Percentiles rank a stretch among this genome's conserved stretches.
Conservation (phyloP, 92 coral and sea anemone species). For the Isaurus tuberculatus region DNA sequence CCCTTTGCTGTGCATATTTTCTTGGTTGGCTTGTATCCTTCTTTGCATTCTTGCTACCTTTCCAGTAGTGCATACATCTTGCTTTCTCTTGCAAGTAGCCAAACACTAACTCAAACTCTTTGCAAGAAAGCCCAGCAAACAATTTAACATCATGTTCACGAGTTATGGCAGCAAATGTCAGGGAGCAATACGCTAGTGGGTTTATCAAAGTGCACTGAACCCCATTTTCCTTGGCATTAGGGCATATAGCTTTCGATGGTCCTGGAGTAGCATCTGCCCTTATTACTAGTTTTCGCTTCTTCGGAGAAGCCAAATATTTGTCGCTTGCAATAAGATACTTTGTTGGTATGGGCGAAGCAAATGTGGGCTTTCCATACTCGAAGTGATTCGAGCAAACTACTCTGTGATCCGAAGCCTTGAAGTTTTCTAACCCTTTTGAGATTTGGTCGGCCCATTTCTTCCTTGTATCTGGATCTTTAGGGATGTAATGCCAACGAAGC, state of each 20-base stretch:
- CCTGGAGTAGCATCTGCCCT: constrained; percentile 5
- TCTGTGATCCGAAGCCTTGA: constrained; percentile 33
- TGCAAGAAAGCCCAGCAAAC: not conserved
- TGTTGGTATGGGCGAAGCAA: constrained; percentile 51
- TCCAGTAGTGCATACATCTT: constrained; percentile 31
- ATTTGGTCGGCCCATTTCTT: constrained; percentile 35
- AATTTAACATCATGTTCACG: not conserved
- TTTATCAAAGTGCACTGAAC: constrained; percentile 25
- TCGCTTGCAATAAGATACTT: constrained; percentile 46
- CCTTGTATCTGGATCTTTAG: constrained; percentile 49
- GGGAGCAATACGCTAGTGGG: constrained; percentile 32
- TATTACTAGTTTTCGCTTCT: constrained; percentile 31
- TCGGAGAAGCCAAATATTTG: constrained; percentile 7
- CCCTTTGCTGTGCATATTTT: constrained; percentile 6
- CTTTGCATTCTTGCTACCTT: not conserved
- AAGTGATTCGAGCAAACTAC: constrained; percentile 65
- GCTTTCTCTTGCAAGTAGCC: constrained; percentile 10
- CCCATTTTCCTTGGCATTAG: constrained; percentile 38
- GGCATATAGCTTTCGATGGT: not conserved
- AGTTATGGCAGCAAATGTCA: constrained; percentile 27
- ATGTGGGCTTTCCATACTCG: constrained; percentile 59
- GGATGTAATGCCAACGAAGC: constrained; percentile 41
- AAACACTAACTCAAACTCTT: not conserved
- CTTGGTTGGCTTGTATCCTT: constrained; percentile 10
- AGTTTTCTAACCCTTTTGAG: constrained; percentile 47